Percentiles rank a stretch among this genome's conserved stretches.
These are phyloP conservation scores for Drosophila lacicola DNA, from an alignment of 2,888 invertebrate genomes.

Conservation along the genomic window DNA sequence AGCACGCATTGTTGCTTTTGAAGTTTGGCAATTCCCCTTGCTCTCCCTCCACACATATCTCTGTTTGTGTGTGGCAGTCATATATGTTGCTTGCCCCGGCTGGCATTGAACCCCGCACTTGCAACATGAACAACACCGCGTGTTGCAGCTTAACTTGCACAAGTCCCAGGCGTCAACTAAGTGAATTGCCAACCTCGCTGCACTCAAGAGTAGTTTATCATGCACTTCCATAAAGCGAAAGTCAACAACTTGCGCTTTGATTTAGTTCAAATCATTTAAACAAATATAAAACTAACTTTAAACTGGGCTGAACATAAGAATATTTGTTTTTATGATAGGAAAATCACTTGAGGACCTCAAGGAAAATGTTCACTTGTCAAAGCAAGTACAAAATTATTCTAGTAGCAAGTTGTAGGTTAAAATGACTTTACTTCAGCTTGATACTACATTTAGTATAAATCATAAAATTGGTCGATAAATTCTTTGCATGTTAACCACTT, in stretches of 20 bases:
- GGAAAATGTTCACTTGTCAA: no score
- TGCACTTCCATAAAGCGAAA: neutral
- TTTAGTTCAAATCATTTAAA: constrained; percentile 3
- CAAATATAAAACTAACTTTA: neutral
- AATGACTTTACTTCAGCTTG: no score
- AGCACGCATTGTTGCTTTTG: constrained; percentile 54
- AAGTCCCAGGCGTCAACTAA: neutral
- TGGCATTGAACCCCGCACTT: constrained; percentile 59
- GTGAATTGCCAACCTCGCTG: neutral
- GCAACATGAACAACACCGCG: constrained; percentile 32
- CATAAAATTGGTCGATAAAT: no score
- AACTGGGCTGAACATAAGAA: neutral
- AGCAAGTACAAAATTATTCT: no score
- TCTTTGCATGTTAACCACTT: no score
- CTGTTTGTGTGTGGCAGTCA: constrained; percentile 1
- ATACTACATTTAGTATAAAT: no score
- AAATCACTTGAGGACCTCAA: no score
- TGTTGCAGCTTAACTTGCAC: constrained; percentile 34
- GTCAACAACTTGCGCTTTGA: neutral
- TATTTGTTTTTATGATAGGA: no score
- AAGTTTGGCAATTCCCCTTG: constrained; percentile 26
- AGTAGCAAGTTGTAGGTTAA: no score
- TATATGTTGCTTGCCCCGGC: constrained; percentile 29
- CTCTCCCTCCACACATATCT: neutral
- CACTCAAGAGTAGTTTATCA: neutral